phyloP scores from a whole-genome alignment of 2,888 invertebrate genomes.

The Drosophila hamatofila region DNA sequence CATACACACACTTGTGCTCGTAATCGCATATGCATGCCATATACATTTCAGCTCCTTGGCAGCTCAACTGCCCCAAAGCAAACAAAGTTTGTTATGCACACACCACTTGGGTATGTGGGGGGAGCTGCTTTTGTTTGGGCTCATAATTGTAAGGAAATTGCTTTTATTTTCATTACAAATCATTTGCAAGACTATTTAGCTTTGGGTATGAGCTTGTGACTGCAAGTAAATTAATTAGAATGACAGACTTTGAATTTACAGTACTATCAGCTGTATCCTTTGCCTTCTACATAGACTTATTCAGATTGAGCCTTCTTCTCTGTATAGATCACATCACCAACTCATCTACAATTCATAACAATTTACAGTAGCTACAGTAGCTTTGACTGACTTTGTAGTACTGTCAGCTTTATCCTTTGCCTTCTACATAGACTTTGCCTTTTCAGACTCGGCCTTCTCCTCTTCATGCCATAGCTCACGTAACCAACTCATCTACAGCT shows the following conservation, averaged over 20 bases:
- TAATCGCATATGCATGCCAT: slow-evolving; percentile 44
- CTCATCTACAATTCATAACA: no score
- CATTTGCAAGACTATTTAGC: background rate
- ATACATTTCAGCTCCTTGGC: slow-evolving; percentile 51
- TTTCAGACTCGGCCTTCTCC: no score
- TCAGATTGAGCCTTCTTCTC: no score
- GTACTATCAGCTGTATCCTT: background rate
- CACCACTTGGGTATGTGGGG: background rate
- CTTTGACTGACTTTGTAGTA: no score
- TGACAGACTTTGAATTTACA: background rate
- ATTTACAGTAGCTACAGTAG: no score
- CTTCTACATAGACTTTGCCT: no score
- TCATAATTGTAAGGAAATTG: background rate
- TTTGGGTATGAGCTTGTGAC: no score
- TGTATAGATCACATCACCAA: no score
- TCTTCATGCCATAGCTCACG: no score
- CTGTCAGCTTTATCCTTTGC: no score
- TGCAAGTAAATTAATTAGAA: no score
- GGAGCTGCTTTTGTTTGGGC: slow-evolving; percentile 2
- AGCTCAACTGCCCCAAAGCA: slow-evolving; percentile 44
- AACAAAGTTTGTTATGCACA: slow-evolving; percentile 23
- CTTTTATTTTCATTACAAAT: background rate
- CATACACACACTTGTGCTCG: slow-evolving; percentile 26
- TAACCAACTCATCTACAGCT: background rate
- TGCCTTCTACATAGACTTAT: background rate